Conservation (phyloP, 2,113 vertebrate genomes). For the Chaetorhynchus papuensis region DNA sequence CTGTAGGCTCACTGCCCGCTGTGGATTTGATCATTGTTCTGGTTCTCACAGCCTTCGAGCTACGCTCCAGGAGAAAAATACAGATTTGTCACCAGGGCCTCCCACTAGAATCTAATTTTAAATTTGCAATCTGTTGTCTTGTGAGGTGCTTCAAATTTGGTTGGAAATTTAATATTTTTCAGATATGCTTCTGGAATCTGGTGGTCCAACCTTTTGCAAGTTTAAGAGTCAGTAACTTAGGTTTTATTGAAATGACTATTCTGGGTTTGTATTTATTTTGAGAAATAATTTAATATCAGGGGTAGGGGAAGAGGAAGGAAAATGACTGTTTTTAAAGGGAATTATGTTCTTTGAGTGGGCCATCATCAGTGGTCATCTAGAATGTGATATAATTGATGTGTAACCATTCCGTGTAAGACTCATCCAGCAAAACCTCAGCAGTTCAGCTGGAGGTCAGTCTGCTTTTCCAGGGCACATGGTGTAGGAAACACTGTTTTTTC, state of each 20-base stretch:
- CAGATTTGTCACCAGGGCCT: conserved; percentile 72
- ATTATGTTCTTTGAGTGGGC: neutral
- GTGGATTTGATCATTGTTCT: conserved; percentile 67
- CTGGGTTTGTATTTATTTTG: conserved; percentile 29
- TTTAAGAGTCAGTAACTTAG: neutral
- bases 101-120: conserved; percentile 81
- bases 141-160: conserved; percentile 72
- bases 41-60: conserved; percentile 49
- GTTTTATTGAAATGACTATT: neutral
- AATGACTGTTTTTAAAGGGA: neutral
- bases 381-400: neutral
- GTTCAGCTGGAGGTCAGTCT: conserved; percentile 4
- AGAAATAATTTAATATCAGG: neutral
- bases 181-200: conserved; percentile 26
- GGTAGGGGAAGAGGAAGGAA: neutral
- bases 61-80: conserved; percentile 63
- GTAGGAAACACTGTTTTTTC: neutral
- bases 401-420: neutral
- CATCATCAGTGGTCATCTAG: neutral
- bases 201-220: conserved; percentile 13
- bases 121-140: conserved; percentile 79
- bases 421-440: neutral
- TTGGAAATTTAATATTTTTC: conserved; percentile 59
- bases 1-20: conserved; percentile 36
- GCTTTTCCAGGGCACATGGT: neutral